Evolutionary conservation across 2,797 vertebrate genomes (phyloP).

Genomic region (Myripristis jacobus): DNA sequence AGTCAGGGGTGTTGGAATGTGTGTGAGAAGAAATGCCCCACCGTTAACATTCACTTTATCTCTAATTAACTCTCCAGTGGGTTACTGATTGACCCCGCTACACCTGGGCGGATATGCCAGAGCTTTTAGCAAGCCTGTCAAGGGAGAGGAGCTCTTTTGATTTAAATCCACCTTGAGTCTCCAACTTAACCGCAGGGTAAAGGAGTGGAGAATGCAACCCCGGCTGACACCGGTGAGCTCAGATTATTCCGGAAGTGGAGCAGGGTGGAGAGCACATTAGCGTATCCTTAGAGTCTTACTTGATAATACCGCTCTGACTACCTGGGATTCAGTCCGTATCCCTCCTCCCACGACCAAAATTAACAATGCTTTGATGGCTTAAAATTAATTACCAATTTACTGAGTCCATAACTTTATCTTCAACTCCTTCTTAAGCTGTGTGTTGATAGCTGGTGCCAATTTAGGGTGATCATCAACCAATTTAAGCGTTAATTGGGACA

Average conservation of each 20-base stretch:
- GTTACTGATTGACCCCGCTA: constrained; percentile 78
- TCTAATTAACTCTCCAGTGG: constrained; percentile 82
- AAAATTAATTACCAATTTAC: constrained; percentile 81
- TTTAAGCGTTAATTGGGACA: constrained; percentile 74
- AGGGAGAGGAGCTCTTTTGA: constrained; percentile 79
- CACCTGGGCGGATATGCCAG: constrained; percentile 74
- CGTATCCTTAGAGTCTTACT: constrained; percentile 68
- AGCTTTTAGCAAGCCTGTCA: constrained; percentile 59
- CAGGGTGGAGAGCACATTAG: constrained; percentile 60
- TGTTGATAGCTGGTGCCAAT: constrained; percentile 62
- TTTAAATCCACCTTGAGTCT: constrained; percentile 82
- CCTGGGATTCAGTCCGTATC: constrained; percentile 76
- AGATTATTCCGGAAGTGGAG: constrained; percentile 73
- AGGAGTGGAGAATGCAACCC: constrained; percentile 68
- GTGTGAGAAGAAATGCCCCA: constrained; percentile 38
- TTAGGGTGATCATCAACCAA: constrained; percentile 63
- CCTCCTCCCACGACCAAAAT: constrained; percentile 65
- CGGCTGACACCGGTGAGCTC: constrained; percentile 68
- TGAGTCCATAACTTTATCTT: constrained; percentile 71
- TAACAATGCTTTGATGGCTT: constrained; percentile 79
- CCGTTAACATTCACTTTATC: constrained; percentile 73
- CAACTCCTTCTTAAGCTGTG: constrained; percentile 70
- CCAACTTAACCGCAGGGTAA: constrained; percentile 74
- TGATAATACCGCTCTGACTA: constrained; percentile 76
- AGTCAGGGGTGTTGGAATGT: constrained; percentile 50